A percentile compares a stretch with the other conserved stretches of the same genome.
phyloP scores from a whole-genome alignment of 1,140 invertebrate genomes.

The Scaptomyza pallida region DNA sequence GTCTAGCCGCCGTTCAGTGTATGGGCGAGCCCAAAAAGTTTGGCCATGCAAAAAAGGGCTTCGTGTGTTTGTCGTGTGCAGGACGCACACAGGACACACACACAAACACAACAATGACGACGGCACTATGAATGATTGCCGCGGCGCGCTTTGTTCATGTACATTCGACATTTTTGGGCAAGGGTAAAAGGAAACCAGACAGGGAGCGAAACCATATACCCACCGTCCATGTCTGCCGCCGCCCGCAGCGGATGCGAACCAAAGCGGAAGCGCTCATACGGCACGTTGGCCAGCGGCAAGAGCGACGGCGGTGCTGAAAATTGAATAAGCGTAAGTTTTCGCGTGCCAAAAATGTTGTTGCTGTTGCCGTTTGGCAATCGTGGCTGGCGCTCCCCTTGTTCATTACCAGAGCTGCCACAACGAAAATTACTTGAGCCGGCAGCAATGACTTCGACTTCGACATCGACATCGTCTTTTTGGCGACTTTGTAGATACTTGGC shows the following conservation, averaged over 20 bases:
- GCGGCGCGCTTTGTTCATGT: conserved; percentile 74
- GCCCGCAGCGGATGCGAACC: conserved; percentile 59
- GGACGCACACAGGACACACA: conserved; percentile 24
- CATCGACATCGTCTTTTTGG: conserved; percentile 33
- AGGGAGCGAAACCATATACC: conserved; percentile 1
- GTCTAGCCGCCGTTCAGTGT: conserved; percentile 31
- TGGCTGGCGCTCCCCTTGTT: conserved; percentile 47
- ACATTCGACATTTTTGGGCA: conserved; percentile 51
- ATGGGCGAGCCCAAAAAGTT: conserved; percentile 64
- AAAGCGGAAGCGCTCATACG: conserved; percentile 79
- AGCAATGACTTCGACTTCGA: conserved; percentile 9
- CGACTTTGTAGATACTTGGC: conserved; percentile 76
- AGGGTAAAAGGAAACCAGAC: conserved; percentile 42
- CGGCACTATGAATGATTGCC: conserved; percentile 77
- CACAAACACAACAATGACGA: conserved; percentile 54
- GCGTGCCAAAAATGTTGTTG: conserved; percentile 73
- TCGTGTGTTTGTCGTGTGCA: conserved; percentile 28
- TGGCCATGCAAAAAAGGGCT: conserved; percentile 76
- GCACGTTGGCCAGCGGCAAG: conserved; percentile 60
- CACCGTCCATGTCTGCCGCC: neutral
- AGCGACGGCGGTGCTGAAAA: conserved; percentile 60
- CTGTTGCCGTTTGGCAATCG: conserved; percentile 7
- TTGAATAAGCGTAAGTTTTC: conserved; percentile 79
- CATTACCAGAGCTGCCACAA: conserved; percentile 73
- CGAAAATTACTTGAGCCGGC: conserved; percentile 64